These are phyloP conservation scores for Calliphora vomitoria DNA, from an alignment of 2,888 invertebrate genomes.

Conservation along the genomic window DNA sequence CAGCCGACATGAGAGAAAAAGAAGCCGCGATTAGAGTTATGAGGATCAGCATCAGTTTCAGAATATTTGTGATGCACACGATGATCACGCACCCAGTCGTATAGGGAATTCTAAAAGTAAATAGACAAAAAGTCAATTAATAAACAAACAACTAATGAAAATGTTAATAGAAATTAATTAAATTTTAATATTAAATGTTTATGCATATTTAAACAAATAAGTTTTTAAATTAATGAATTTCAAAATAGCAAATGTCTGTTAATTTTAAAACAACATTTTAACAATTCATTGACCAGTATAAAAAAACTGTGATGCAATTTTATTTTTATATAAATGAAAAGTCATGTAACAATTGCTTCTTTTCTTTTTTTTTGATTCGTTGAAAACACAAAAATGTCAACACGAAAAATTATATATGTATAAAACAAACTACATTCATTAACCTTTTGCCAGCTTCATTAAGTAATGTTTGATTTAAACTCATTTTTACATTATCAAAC, in stretches of 20 bases:
- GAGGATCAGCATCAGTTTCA: slow-evolving; percentile 93
- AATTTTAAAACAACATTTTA: slow-evolving; percentile 6
- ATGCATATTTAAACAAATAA: too few species aligned
- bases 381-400: neutral
- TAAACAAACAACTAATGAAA: neutral
- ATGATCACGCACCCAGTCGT: slow-evolving; percentile 94
- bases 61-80: slow-evolving; percentile 93
- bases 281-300: neutral
- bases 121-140: slow-evolving; percentile 33
- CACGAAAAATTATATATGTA: neutral
- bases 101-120: slow-evolving; percentile 90
- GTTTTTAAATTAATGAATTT: neutral
- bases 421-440: neutral
- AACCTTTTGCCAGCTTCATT: slow-evolving; percentile 4
- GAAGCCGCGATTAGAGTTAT: slow-evolving; percentile 92
- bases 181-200: too few species aligned
- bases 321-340: slow-evolving; percentile 16
- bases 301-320: slow-evolving; percentile 32
- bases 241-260: neutral
- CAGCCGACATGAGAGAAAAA: slow-evolving; percentile 97
- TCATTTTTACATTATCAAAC: neutral
- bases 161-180: neutral
- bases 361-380: neutral
- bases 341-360: slow-evolving; percentile 37
- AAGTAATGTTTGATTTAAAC: neutral